Evolutionary conservation across 2,113 vertebrate genomes (phyloP).

Genomic region (Plecturocebus donacophilus): DNA sequence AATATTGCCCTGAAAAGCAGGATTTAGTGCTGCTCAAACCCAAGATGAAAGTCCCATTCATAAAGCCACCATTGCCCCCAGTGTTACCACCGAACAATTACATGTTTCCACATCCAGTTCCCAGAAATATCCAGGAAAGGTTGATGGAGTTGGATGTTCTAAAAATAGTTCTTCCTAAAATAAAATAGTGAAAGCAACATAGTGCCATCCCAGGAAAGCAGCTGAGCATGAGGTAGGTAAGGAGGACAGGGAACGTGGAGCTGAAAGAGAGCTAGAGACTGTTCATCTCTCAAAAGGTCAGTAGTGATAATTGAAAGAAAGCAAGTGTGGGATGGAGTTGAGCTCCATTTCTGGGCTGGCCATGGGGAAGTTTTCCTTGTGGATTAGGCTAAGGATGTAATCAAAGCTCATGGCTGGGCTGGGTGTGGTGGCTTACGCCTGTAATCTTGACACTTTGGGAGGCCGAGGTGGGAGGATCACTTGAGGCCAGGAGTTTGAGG

Average conservation of each 20-base stretch:
- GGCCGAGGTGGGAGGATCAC: too few species aligned
- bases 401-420: neutral
- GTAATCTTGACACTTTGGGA: too few species aligned
- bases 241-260: neutral
- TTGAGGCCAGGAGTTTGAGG: too few species aligned
- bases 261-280: neutral
- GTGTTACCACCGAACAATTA: neutral
- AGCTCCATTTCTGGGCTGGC: neutral
- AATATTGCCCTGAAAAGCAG: neutral
- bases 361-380: neutral
- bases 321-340: neutral
- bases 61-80: neutral
- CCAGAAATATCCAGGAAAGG: slow-evolving; percentile 22
- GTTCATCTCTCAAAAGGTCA: neutral
- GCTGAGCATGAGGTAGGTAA: neutral
- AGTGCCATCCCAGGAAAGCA: neutral
- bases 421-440: too few species aligned
- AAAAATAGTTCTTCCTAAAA: slow-evolving; percentile 53
- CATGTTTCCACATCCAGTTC: neutral
- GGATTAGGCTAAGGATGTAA: neutral
- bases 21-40: neutral
- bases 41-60: neutral
- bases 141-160: neutral
- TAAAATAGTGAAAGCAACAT: slow-evolving; percentile 25
- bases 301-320: neutral